phyloP scores from a whole-genome alignment of 2,797 vertebrate species.

The Notolepis coatsorum region DNA sequence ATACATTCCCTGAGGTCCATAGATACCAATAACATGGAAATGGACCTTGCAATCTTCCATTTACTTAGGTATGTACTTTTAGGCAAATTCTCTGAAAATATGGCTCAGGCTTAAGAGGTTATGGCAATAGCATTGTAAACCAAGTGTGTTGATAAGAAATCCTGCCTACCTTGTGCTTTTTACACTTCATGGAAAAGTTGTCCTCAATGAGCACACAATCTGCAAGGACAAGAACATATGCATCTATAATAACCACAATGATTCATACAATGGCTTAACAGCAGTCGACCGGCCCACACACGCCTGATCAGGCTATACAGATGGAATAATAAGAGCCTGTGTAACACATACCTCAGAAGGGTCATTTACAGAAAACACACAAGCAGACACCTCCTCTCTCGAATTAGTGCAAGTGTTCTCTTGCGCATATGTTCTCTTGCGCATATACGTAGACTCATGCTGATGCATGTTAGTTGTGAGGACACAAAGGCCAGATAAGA shows the following conservation, averaged over 20 bases:
- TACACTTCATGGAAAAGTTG: constrained; percentile 87
- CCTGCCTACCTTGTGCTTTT: constrained; percentile 83
- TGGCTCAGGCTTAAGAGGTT: no score
- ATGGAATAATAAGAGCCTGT: constrained; percentile 20
- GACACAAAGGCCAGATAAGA: background rate
- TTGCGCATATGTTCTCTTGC: no score
- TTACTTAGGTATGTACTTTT: no score
- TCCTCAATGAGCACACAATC: constrained; percentile 83
- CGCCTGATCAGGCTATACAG: constrained; percentile 14
- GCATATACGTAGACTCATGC: no score
- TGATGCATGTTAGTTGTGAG: background rate
- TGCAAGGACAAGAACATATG: constrained; percentile 53
- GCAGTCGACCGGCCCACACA: constrained; percentile 24
- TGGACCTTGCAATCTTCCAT: no score
- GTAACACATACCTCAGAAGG: constrained; percentile 2
- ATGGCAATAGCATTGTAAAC: no score
- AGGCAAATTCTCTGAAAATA: no score
- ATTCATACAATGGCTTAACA: background rate
- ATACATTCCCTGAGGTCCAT: no score
- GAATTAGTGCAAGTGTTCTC: background rate
- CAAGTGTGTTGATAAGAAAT: no score
- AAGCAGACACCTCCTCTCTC: background rate
- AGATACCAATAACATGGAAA: no score
- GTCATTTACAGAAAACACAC: constrained; percentile 25
- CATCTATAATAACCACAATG: background rate